Evolutionary conservation across 2,113 vertebrate genomes (phyloP), one percentile per base, ranked within the genome.

Genomic region (Terrapene triunguis): DNA sequence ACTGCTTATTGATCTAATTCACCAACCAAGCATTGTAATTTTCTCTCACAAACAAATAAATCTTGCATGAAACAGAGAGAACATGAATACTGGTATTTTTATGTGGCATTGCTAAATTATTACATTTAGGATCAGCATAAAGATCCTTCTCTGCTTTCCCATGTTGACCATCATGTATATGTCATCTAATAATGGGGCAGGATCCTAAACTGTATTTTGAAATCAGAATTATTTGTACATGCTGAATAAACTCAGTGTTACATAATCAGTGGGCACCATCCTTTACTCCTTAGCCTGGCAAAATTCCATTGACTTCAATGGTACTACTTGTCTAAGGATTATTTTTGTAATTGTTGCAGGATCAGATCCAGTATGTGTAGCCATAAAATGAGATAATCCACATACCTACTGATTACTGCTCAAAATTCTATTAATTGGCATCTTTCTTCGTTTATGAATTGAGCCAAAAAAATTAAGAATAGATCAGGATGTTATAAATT

Each of bases 1-100:
- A 94, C 92, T 97, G 95, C 97, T 97, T 97, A 96, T 96, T 97
- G 96, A 97, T 96, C 97, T 97, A 97, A 97, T 97, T 97, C 97
- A 97, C 95, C 94, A 97, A 96, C 96, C 96, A 97, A 97, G 93
- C 96, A 97, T 97, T 96, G 85, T 94, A 96, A 94, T 93, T 97
- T 97, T 93, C 96, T 94, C 95, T 96, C 96, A 95, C 95, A 97
- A 76, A 96, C 96, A 95, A 96, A 97, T 97, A 97, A 97, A 97
- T 96, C 96, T 97, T 97, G 96, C 96, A 97, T 97, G 96, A 97
- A 97, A 96, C 95, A 96, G 90, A 82, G 55, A 92, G 92, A 79
- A 93, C 90, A 93, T 42, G 83, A 89, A 91, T 89, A 93, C 85
- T 93, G 1, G 0, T 42, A 88, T 88, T 95, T 96, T 92, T 93